These are phyloP conservation scores for Lethocerus indicus DNA, from an alignment of 1,140 invertebrate species.

Conservation along the genomic window DNA sequence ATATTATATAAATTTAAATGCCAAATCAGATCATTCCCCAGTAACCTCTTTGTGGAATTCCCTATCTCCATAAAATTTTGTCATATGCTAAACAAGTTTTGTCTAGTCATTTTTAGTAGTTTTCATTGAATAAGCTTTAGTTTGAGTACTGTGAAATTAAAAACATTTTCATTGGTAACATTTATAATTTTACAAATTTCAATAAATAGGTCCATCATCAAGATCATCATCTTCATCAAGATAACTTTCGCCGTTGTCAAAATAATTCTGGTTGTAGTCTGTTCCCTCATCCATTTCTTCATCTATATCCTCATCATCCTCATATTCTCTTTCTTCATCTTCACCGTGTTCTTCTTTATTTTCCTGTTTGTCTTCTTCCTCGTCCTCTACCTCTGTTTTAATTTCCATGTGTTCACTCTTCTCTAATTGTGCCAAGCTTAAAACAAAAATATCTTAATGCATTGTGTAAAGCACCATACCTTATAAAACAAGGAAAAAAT, in stretches of 20 bases:
- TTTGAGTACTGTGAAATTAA: too few relatives aligned
- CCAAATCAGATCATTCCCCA: too few relatives aligned
- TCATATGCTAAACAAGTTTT: too few relatives aligned
- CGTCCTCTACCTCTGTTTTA: slow-evolving; percentile 29
- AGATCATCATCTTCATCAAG: slow-evolving; percentile 66
- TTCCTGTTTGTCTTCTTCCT: slow-evolving; percentile 23
- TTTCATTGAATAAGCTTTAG: too few relatives aligned
- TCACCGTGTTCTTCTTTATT: too few relatives aligned
- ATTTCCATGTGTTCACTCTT: slow-evolving; percentile 29
- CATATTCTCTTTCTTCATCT: slow-evolving; percentile 29
- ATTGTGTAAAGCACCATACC: neutral
- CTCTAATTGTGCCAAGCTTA: slow-evolving; percentile 38
- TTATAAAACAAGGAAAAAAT: neutral
- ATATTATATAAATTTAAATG: too few relatives aligned
- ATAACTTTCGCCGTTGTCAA: slow-evolving; percentile 74
- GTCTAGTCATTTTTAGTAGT: too few relatives aligned
- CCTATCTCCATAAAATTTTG: too few relatives aligned
- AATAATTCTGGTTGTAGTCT: slow-evolving; percentile 29
- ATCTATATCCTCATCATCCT: slow-evolving; percentile 27
- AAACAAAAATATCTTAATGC: slow-evolving; percentile 1
- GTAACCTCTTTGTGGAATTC: too few relatives aligned
- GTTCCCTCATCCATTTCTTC: slow-evolving; percentile 23
- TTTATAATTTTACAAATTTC: slow-evolving; percentile 1
- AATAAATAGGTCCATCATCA: slow-evolving; percentile 57
- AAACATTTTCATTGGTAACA: neutral